Percentiles rank a stretch among this genome's conserved stretches.
phyloP scores from a whole-genome alignment of 2,797 vertebrate species.

The Arnoldichthys spilopterus region DNA sequence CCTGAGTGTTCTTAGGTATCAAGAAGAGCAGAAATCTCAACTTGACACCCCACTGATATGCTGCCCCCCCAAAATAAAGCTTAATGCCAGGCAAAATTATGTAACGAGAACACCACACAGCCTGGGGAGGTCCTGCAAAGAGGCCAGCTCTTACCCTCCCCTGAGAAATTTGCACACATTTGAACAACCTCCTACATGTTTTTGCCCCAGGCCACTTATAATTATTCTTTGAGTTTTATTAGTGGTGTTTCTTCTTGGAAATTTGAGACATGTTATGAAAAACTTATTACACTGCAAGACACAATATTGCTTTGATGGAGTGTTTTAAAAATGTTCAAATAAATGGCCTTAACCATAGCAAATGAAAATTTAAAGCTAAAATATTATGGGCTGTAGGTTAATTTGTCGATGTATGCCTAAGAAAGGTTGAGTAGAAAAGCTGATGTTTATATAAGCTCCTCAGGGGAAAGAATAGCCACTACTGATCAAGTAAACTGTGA shows the following conservation, averaged over 20 bases:
- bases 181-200: conserved; percentile 42
- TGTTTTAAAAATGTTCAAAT: conserved; percentile 7
- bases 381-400: background rate
- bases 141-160: conserved; percentile 39
- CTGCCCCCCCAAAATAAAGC: conserved; percentile 33
- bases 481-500: background rate
- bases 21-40: background rate
- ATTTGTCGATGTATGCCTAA: background rate
- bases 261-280: conserved; percentile 1
- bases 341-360: conserved; percentile 1
- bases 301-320: conserved; percentile 9
- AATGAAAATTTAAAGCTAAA: conserved; percentile 16
- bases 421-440: background rate
- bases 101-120: conserved; percentile 52
- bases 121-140: conserved; percentile 38
- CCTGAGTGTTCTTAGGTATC: conserved; percentile 7
- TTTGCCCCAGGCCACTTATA: conserved; percentile 43
- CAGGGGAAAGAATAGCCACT: background rate
- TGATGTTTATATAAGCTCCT: background rate
- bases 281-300: conserved; percentile 17
- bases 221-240: conserved; percentile 49
- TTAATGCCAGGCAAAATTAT: conserved; percentile 53
- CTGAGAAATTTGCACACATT: conserved; percentile 47
- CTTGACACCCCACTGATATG: conserved; percentile 11
- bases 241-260: conserved; percentile 18